Base-by-base conservation (phyloP, 1,140 invertebrate genomes). In the Phenacoccus solenopsis region DNA sequence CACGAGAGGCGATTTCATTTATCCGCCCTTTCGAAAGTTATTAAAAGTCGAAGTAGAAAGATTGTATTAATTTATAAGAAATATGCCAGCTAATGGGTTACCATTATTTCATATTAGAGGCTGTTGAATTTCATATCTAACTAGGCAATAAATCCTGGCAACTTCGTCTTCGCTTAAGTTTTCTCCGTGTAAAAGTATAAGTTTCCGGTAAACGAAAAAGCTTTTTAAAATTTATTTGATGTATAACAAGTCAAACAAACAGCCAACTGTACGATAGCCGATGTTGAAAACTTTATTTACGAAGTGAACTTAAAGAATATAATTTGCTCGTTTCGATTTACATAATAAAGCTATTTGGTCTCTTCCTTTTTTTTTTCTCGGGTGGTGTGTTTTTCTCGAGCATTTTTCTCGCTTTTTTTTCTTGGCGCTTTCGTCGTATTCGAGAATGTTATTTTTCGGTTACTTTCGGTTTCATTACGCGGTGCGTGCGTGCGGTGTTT, bases 311-410 rank as follows among this genome's bases (percentile, higher is more conserved):
- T 49, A 49, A 49, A 49, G 38, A 49, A 49, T 64, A 64, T 64
- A 64, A 64, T 64, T 64, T 64, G 59, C 59, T 64, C 59, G 59
- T 64, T 64, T 64, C 59, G 59, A 64, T 64, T 64, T 64, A 64
- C 59, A 64, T 64, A 64, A 64, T 64, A 64, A 64, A 64, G 59
- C 59, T 64, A 27, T 64, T 64, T 64, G 25, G 25, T 24, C 10
- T 64, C n/a, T 64, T 64, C 25, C 20, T 64, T 64, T 27, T 64
- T 64, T 3, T 64, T 27, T 25, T 20, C 22, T 24, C 21, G 59
- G 7, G 25, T 22, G 25, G 20, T 25, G 59, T 64, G 10, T 64
- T 16, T 16, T 7, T 7, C 30, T 59, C 56, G 25, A 24, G 20
- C 20, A 20, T 59, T 59, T 59, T 59, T 59, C 25, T 64, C 16